Percentiles rank a stretch among this genome's conserved stretches.
phyloP scores from a whole-genome alignment of 2,113 vertebrate species.

The Circaetus gallicus region DNA sequence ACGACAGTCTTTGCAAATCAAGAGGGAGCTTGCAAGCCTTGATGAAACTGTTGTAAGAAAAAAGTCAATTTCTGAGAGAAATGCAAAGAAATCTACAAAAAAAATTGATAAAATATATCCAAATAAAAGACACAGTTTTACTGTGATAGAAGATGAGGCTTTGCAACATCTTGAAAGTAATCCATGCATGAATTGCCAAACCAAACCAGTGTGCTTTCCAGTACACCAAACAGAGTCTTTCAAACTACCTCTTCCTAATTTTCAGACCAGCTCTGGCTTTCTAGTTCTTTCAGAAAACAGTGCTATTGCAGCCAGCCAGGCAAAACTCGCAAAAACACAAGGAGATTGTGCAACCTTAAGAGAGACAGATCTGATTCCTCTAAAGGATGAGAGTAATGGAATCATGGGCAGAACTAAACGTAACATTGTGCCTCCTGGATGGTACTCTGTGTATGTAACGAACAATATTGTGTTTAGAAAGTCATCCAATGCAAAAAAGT shows the following conservation, averaged over 20 bases:
- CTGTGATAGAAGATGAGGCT: constrained; percentile 30
- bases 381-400: constrained; percentile 46
- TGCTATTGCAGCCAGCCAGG: constrained; percentile 30
- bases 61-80: constrained; percentile 73
- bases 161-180: constrained; percentile 57
- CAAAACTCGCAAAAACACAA: not conserved
- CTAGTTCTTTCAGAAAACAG: constrained; percentile 64
- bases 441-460: constrained; percentile 88
- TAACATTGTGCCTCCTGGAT: constrained; percentile 85
- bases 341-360: not conserved
- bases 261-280: constrained; percentile 61
- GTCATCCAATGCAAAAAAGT: constrained; percentile 59
- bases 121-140: constrained; percentile 37
- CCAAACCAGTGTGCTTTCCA: constrained; percentile 55
- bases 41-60: constrained; percentile 72
- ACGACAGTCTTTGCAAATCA: constrained; percentile 84
- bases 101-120: constrained; percentile 16
- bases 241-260: constrained; percentile 67
- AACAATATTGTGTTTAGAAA: constrained; percentile 81
- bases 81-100: constrained; percentile 58
- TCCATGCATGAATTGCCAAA: constrained; percentile 29
- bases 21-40: constrained; percentile 85
- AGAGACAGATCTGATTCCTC: not conserved
- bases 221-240: constrained; percentile 50
- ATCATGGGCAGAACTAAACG: constrained; percentile 74